Base-by-base conservation (phyloP, 2,113 vertebrate genomes). In the Caranx ignobilis region DNA sequence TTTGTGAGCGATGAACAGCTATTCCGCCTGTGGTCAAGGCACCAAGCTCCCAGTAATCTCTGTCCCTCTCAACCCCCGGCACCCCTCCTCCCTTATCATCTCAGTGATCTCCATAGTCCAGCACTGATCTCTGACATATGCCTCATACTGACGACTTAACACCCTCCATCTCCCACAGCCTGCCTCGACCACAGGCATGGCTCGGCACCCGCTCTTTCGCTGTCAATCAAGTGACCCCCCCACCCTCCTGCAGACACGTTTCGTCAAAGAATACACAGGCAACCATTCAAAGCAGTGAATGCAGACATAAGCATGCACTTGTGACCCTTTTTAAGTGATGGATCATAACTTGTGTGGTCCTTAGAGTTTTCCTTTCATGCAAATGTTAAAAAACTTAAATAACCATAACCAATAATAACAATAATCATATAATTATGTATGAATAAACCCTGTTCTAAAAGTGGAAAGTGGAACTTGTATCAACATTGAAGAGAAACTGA, bases 131-230 rank as follows among this genome's bases (percentile, higher is more conserved):
- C 82, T 87, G 84, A 89, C 91, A 93, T 90, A 89, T 87, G 89
- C 83, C 76, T 88, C 90, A 92, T 91, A 91, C 87, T 84, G 86
- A 89, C 66, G 88, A 88, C 87, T 91, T 94, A 91, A 87, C 92
- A 89, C 91, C 81, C 83, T 47, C 63, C 79, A 47, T 82, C 77
- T 81, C 84, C 79, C 74, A 71, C 57, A 86, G 77, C 88, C 71
- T n/a, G 71, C 71, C 77, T 74, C 69, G 7, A 86, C 84, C 89
- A 82, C 86, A 85, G 85, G 66, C 84, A 82, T 62, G 76, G 62
- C 73, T 0, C 5, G 67, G 60, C 86, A 79, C 75, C 76, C 64
- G n/a, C 78, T 88, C 61, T 32, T 73, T 65, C 10, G 1, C 82
- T 81, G 84, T 89, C 91, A 89, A 80, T 87, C 87, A 88, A 66